Percentiles rank a stretch among this genome's conserved stretches.
phyloP scores from a whole-genome alignment of 2,888 invertebrate genomes.

The Rhamnusium bicolor region DNA sequence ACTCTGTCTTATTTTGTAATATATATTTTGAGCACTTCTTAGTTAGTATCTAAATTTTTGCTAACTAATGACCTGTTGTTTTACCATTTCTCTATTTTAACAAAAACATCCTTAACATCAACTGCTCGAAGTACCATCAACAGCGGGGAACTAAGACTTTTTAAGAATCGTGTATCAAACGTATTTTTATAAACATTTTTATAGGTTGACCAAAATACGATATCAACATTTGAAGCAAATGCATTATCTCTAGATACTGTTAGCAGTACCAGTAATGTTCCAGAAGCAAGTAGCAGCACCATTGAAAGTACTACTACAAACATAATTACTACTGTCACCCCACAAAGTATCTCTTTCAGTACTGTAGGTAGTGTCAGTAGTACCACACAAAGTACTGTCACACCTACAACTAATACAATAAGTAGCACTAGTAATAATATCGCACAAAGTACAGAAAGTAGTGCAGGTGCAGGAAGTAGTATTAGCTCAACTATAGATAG shows the following conservation, averaged over 20 bases:
- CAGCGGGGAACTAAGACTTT: conserved; percentile 21
- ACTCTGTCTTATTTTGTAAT: neutral
- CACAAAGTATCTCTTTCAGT: conserved; percentile 24
- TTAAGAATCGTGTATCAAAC: conserved; percentile 27
- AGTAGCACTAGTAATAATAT: conserved; percentile 33
- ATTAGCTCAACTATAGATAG: conserved; percentile 36
- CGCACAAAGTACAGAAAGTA: conserved; percentile 21
- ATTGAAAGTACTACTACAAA: conserved; percentile 34
- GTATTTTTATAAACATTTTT: conserved; percentile 43
- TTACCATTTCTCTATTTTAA: conserved; percentile 51
- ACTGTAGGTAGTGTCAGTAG: conserved; percentile 20
- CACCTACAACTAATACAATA: conserved; percentile 6
- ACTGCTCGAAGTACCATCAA: conserved; percentile 25
- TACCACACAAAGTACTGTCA: conserved; percentile 24
- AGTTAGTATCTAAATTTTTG: neutral
- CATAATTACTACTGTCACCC: conserved; percentile 27
- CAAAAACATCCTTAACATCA: conserved; percentile 12
- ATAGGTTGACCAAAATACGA: conserved; percentile 57
- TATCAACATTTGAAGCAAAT: conserved; percentile 49
- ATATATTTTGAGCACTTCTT: neutral
- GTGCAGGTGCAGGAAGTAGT: conserved; percentile 22
- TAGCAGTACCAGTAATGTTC: conserved; percentile 45
- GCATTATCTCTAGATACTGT: conserved; percentile 48
- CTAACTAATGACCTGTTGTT: neutral
- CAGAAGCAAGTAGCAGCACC: conserved; percentile 38